These are phyloP conservation scores for Saccopteryx leptura DNA, from an alignment of 2,113 vertebrate species.

Conservation along the genomic window DNA sequence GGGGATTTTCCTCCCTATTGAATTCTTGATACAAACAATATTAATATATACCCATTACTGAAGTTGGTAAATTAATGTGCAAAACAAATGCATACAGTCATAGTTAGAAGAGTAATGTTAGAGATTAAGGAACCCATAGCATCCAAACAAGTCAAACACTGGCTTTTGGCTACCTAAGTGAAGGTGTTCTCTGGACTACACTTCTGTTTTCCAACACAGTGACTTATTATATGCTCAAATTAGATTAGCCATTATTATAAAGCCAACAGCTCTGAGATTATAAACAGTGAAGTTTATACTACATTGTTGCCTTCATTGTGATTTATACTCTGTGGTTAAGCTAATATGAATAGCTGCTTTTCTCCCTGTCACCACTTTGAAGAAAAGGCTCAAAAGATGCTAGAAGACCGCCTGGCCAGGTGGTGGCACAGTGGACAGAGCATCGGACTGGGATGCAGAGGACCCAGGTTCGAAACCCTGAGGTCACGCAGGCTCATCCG, in stretches of 20 bases:
- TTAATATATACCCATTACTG: background rate
- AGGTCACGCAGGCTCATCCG: too few relatives aligned
- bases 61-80: background rate
- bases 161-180: background rate
- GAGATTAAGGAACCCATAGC: background rate
- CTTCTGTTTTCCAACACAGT: background rate
- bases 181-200: background rate
- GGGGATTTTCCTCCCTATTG: background rate
- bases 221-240: background rate
- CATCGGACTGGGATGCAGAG: too few relatives aligned
- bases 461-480: too few relatives aligned
- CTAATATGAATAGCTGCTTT: background rate
- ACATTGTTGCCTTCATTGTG: background rate
- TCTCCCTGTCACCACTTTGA: background rate
- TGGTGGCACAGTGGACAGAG: too few relatives aligned
- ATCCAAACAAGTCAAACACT: background rate
- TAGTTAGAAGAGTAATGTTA: background rate
- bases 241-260: background rate
- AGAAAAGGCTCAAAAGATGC: background rate
- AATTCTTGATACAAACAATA: background rate
- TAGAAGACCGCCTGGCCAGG: background rate
- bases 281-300: background rate
- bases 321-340: background rate
- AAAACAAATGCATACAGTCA: background rate
- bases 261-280: background rate